A percentile compares a stretch with the other conserved stretches of the same genome.
Evolutionary conservation across 2,797 vertebrate species (phyloP).

Genomic region (Xiphophorus birchmanni): DNA sequence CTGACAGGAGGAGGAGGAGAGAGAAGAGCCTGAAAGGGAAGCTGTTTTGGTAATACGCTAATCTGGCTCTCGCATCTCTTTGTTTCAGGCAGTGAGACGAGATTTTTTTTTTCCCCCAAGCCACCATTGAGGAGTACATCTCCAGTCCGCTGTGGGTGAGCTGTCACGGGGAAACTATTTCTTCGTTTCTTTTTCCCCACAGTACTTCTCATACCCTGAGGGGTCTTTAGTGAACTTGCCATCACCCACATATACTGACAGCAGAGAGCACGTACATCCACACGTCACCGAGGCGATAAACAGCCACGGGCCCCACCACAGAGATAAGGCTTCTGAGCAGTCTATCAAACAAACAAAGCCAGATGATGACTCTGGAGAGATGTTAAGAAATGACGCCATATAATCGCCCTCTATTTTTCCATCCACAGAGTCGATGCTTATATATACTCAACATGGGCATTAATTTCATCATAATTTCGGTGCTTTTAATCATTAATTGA

Average conservation of each 20-base stretch:
- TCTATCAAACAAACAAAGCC: conserved; percentile 74
- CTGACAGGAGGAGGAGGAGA: conserved; percentile 64
- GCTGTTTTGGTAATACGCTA: conserved; percentile 68
- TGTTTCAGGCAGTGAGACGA: conserved; percentile 65
- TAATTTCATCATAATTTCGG: background rate
- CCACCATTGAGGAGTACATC: conserved; percentile 62
- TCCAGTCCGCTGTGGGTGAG: conserved; percentile 62
- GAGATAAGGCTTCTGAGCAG: conserved; percentile 72
- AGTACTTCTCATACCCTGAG: conserved; percentile 60
- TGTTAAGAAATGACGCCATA: conserved; percentile 63
- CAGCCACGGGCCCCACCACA: conserved; percentile 60
- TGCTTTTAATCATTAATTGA: background rate
- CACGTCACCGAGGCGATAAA: conserved; percentile 71
- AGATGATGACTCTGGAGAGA: conserved; percentile 64
- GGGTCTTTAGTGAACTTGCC: conserved; percentile 72
- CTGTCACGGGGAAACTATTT: conserved; percentile 68
- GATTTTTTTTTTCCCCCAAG: conserved; percentile 49
- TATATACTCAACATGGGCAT: background rate
- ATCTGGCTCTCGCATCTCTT: conserved; percentile 70
- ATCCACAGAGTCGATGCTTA: background rate
- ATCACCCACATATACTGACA: conserved; percentile 73
- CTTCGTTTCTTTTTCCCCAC: conserved; percentile 25
- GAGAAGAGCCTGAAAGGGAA: conserved; percentile 67
- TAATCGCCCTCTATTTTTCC: conserved; percentile 39
- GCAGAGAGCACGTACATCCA: conserved; percentile 58